Conservation (phyloP, 2,888 invertebrate species). For the Ochropleura leucogaster region DNA sequence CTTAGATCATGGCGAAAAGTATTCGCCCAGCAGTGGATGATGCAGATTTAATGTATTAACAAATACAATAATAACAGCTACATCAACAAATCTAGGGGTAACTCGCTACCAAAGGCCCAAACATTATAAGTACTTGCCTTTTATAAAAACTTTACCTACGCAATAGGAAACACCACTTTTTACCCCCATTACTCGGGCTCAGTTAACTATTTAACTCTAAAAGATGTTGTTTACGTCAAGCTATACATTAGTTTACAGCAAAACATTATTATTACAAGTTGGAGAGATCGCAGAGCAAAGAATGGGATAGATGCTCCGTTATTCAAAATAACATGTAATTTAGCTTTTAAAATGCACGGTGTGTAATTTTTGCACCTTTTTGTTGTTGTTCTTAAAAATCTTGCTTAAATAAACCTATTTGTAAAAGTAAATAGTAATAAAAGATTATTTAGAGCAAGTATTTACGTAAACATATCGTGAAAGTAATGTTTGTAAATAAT, state of each 20-base stretch:
- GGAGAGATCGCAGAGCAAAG: slow-evolving; percentile 17
- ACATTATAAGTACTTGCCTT: background rate
- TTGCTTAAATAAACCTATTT: background rate
- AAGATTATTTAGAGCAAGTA: background rate
- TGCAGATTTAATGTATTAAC: no score
- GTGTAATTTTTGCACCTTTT: background rate
- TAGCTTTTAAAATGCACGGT: background rate
- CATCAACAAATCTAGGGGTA: background rate
- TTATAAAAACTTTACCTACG: slow-evolving; percentile 11
- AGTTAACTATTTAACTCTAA: slow-evolving; percentile 1
- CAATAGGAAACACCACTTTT: slow-evolving; percentile 44
- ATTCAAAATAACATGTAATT: background rate
- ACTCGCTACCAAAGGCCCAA: background rate
- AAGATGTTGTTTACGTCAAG: slow-evolving; percentile 2
- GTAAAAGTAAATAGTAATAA: background rate
- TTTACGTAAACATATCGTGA: background rate
- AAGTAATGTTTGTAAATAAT: background rate
- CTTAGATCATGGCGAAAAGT: no score
- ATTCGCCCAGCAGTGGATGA: no score
- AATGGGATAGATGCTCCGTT: slow-evolving; percentile 47
- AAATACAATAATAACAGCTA: background rate
- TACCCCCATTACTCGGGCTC: slow-evolving; percentile 4
- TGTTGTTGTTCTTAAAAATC: no score
- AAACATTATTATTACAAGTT: slow-evolving; percentile 13
- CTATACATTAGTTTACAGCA: background rate